Percentiles rank a stretch among this genome's conserved stretches.
phyloP scores from a whole-genome alignment of 2,113 vertebrate species.

The Trochalopteron elliotii region DNA sequence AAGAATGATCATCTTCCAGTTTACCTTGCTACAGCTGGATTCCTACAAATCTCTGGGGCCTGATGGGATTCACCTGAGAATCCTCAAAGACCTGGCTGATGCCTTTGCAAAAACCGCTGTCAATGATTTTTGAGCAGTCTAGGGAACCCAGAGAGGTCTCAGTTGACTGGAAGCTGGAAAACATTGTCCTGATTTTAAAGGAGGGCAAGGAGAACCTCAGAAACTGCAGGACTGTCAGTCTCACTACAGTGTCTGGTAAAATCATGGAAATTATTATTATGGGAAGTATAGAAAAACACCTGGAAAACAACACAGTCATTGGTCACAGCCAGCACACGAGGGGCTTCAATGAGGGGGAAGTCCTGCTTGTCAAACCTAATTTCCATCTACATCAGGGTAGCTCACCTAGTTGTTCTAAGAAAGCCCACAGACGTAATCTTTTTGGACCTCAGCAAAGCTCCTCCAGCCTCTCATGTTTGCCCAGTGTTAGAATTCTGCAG shows the following conservation, averaged over 20 bases:
- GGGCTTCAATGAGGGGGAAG: no score
- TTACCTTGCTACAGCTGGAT: not conserved
- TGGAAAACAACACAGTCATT: not conserved
- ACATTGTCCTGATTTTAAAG: not conserved
- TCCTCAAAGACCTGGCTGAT: not conserved
- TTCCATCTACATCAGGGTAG: not conserved
- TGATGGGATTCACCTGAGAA: not conserved
- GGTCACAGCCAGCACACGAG: not conserved
- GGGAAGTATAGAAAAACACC: not conserved
- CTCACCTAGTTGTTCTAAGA: not conserved
- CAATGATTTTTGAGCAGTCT: not conserved
- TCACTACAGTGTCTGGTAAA: not conserved
- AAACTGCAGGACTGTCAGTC: not conserved
- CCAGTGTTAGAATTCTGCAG: not conserved
- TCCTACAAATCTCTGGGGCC: no score
- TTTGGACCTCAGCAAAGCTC: not conserved
- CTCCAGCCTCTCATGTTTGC: accelerated
- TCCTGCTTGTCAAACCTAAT: not conserved
- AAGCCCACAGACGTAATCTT: not conserved
- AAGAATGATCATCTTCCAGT: not conserved
- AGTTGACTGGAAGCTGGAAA: not conserved
- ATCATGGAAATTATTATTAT: not conserved
- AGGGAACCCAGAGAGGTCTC: not conserved
- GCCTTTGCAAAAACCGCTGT: not conserved
- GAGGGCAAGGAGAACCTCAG: not conserved